Evolutionary conservation across 2,888 invertebrate species (phyloP).

Genomic region (Nebria salina): DNA sequence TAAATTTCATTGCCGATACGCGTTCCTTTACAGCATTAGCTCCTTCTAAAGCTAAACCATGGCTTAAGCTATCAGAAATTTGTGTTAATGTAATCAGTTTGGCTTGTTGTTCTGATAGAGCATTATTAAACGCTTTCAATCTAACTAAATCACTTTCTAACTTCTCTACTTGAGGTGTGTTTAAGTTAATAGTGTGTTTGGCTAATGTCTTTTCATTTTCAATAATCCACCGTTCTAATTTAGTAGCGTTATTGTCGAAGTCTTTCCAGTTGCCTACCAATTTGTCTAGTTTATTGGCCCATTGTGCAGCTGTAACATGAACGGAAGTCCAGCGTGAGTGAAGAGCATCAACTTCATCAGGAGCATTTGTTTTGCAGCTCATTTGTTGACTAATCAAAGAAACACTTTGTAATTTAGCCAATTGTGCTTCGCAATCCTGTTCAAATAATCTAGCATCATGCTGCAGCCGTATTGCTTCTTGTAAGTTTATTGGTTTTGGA

Average conservation of each 20-base stretch:
- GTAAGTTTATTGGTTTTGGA: conserved; percentile 79
- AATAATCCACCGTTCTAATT: conserved; percentile 81
- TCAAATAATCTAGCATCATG: conserved; percentile 77
- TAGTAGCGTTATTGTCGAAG: conserved; percentile 80
- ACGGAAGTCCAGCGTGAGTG: conserved; percentile 86
- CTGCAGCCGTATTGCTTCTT: conserved; percentile 84
- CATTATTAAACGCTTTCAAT: conserved; percentile 83
- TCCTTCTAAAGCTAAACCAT: conserved; percentile 81
- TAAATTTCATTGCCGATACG: conserved; percentile 77
- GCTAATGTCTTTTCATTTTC: conserved; percentile 72
- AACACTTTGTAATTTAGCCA: conserved; percentile 78
- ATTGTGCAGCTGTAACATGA: conserved; percentile 81
- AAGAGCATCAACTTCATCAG: conserved; percentile 85
- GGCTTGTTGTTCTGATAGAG: conserved; percentile 86
- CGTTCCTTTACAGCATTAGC: conserved; percentile 75
- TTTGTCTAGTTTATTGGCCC: conserved; percentile 81
- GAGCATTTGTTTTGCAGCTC: conserved; percentile 77
- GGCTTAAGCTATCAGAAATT: conserved; percentile 80
- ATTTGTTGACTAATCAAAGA: conserved; percentile 79
- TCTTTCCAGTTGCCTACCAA: conserved; percentile 83
- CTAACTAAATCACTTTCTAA: conserved; percentile 80
- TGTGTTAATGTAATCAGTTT: conserved; percentile 83
- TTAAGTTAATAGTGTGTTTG: conserved; percentile 69
- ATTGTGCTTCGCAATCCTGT: conserved; percentile 80
- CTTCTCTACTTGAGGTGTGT: conserved; percentile 78